Conservation (phyloP, 2,888 invertebrate species). For the Leptinotarsa rubiginosa region DNA sequence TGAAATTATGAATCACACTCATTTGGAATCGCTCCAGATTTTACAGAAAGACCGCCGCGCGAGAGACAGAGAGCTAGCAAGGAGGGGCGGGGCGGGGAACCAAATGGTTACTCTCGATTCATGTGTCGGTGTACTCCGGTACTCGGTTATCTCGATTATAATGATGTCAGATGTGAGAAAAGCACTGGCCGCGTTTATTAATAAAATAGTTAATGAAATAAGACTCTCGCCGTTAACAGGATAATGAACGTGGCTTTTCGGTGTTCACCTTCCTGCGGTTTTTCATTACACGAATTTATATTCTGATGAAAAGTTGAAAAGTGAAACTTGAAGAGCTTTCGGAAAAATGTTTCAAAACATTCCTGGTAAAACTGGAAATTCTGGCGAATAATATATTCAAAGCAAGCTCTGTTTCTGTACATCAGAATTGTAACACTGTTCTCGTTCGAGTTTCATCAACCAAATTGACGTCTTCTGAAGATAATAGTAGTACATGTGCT, state of each 20-base stretch:
- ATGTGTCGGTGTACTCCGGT: conserved; percentile 20
- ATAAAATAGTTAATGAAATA: conserved; percentile 27
- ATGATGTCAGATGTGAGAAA: conserved; percentile 25
- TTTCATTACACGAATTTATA: background rate
- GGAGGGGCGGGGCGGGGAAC: background rate
- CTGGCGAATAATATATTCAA: no score
- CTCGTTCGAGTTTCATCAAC: no score
- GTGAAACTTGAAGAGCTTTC: no score
- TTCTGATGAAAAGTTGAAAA: background rate
- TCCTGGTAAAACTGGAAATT: no score
- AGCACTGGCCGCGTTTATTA: conserved; percentile 23
- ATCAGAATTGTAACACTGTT: no score
- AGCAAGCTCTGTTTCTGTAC: no score
- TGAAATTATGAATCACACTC: conserved; percentile 45
- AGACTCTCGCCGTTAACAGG: conserved; percentile 21
- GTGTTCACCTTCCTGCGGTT: background rate
- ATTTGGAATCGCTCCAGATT: conserved; percentile 48
- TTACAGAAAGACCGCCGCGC: conserved; percentile 26
- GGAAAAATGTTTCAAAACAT: no score
- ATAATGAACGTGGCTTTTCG: conserved; percentile 18
- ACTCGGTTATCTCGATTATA: conserved; percentile 7
- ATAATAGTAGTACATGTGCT: no score
- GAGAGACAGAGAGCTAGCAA: background rate
- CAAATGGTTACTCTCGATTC: conserved; percentile 29
- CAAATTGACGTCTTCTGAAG: no score